A percentile compares a stretch with the other conserved stretches of the same genome.
Conservation (phyloP, 2,113 vertebrate species). For the Gymnarchus niloticus region DNA sequence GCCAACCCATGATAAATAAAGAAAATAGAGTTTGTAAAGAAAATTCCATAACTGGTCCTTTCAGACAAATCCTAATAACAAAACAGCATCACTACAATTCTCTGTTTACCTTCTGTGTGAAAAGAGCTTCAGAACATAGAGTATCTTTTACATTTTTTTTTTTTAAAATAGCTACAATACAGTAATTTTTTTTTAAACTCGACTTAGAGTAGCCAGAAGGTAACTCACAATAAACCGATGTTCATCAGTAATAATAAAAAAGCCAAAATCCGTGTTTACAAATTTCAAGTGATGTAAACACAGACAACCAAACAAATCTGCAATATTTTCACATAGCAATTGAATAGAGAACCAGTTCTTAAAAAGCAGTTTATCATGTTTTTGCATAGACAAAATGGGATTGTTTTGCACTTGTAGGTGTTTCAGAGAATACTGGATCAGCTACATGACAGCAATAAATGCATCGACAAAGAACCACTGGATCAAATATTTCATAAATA, state of each 20-base stretch:
- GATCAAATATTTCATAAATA: background rate
- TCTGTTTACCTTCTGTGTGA: background rate
- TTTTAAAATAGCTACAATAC: background rate
- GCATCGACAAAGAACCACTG: background rate
- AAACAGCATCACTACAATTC: background rate
- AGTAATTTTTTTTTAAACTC: background rate
- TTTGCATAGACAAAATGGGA: constrained; percentile 11
- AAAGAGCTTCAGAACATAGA: background rate
- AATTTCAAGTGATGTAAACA: background rate
- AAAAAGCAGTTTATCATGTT: background rate
- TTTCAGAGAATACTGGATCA: background rate
- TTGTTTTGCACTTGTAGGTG: background rate
- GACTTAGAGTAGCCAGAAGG: background rate
- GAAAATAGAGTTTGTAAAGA: background rate
- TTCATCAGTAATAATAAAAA: background rate
- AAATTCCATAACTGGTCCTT: background rate
- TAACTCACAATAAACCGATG: background rate
- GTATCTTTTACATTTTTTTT: background rate
- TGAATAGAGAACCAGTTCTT: background rate
- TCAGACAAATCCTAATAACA: background rate
- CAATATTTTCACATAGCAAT: background rate
- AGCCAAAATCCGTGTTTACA: background rate
- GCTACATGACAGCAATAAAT: background rate
- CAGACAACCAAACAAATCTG: background rate
- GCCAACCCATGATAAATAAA: background rate